phyloP scores from a whole-genome alignment of 1,140 invertebrate genomes.

The Danaus plexippus region DNA sequence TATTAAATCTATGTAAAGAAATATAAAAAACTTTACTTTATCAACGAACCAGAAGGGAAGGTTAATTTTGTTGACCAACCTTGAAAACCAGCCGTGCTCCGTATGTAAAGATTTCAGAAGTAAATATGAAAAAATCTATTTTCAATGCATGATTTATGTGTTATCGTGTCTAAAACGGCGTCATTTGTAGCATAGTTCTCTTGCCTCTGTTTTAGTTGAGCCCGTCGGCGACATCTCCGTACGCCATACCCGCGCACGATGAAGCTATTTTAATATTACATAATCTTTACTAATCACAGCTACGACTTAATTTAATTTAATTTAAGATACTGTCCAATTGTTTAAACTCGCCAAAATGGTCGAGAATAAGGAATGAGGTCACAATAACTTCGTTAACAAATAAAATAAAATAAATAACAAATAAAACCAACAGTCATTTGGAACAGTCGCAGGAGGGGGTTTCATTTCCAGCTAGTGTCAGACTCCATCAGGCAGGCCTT shows the following conservation, averaged over 20 bases:
- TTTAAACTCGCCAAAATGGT: too few relatives aligned
- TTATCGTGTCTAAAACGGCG: slow-evolving; percentile 31
- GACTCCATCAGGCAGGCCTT: slow-evolving; percentile 33
- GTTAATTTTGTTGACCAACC: too few relatives aligned
- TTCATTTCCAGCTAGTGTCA: slow-evolving; percentile 36
- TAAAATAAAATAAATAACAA: slow-evolving; percentile 4
- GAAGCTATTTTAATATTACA: slow-evolving; percentile 2
- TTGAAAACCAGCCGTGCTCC: too few relatives aligned
- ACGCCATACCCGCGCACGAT: slow-evolving; percentile 12
- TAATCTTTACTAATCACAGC: too few relatives aligned
- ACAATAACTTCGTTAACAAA: too few relatives aligned
- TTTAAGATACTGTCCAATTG: too few relatives aligned
- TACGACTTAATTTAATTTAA: background rate
- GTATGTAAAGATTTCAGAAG: too few relatives aligned
- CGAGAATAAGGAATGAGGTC: too few relatives aligned
- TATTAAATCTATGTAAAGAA: too few relatives aligned
- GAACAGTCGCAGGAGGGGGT: slow-evolving; percentile 19
- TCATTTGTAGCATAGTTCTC: slow-evolving; percentile 31
- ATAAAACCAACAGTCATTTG: slow-evolving; percentile 12
- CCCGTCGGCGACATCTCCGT: slow-evolving; percentile 22
- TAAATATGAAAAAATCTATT: slow-evolving; percentile 2
- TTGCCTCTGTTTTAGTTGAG: slow-evolving; percentile 27
- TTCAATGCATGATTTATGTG: slow-evolving; percentile 33
- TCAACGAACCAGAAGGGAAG: too few relatives aligned
- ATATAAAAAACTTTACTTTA: too few relatives aligned